A percentile compares a stretch with the other conserved stretches of the same genome.
phyloP scores from a whole-genome alignment of 2,113 vertebrate genomes.

The Alces alces region DNA sequence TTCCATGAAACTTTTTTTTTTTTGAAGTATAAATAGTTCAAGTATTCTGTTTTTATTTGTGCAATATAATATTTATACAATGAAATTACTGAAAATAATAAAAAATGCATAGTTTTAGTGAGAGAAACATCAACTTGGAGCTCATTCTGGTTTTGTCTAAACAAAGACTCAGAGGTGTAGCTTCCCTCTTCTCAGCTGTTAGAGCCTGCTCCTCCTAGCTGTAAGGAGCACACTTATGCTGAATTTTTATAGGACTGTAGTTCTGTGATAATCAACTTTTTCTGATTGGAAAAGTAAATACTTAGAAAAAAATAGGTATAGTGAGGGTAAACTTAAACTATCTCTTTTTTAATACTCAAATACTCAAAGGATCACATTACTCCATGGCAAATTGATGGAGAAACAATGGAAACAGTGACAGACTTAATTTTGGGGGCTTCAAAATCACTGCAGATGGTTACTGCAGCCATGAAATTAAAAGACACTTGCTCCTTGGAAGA shows the following conservation, averaged over 20 bases:
- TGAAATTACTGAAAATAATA: background rate
- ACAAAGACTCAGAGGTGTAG: background rate
- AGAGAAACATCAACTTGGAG: background rate
- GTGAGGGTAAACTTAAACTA: background rate
- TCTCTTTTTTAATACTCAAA: too few relatives aligned
- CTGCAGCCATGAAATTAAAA: too few relatives aligned
- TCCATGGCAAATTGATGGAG: too few relatives aligned
- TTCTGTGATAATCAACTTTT: background rate
- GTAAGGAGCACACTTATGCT: background rate
- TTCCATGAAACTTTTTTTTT: background rate
- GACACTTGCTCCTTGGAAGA: too few relatives aligned
- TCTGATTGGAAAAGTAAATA: background rate
- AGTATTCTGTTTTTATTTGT: background rate
- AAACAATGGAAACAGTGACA: too few relatives aligned
- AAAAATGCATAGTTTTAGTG: background rate
- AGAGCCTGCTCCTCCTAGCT: background rate
- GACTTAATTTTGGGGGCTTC: too few relatives aligned
- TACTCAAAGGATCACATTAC: too few relatives aligned
- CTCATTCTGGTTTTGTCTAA: background rate
- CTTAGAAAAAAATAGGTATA: background rate
- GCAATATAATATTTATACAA: background rate
- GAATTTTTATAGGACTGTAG: background rate
- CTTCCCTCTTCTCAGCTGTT: fast-evolving
- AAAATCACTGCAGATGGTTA: too few relatives aligned
- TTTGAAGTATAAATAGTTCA: background rate